These are phyloP conservation scores for Oreochromis aureus DNA, from an alignment of 2,113 vertebrate genomes.

Conservation along the genomic window DNA sequence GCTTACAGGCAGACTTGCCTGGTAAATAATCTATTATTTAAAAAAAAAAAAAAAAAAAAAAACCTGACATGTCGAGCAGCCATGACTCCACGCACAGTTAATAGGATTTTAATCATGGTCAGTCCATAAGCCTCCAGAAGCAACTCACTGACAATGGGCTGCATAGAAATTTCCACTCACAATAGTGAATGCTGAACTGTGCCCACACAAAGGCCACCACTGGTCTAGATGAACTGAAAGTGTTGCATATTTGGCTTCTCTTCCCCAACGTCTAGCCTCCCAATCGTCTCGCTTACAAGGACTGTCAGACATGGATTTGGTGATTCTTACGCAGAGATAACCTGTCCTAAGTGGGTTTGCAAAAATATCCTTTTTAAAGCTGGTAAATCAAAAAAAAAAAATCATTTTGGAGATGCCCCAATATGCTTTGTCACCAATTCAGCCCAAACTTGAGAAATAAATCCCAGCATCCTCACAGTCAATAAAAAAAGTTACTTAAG, in stretches of 20 bases:
- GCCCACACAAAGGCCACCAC: constrained; percentile 54
- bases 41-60: background rate
- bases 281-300: background rate
- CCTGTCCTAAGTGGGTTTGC: background rate
- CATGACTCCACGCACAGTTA: constrained; percentile 11
- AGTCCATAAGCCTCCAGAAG: constrained; percentile 55
- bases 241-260: constrained; percentile 45
- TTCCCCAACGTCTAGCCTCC: background rate
- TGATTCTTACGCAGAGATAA: background rate
- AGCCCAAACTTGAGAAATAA: background rate
- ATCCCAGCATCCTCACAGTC: background rate
- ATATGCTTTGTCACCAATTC: background rate
- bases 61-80: background rate
- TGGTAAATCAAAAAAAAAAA: background rate
- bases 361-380: background rate
- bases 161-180: constrained; percentile 46
- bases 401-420: background rate
- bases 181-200: constrained; percentile 50
- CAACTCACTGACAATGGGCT: constrained; percentile 44
- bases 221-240: constrained; percentile 43
- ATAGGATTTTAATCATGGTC: constrained; percentile 40
- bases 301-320: background rate
- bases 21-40: constrained; percentile 32
- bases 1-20: background rate
- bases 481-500: background rate